Evolutionary conservation across 2,888 invertebrate genomes (phyloP), one percentile per base, ranked within the genome.

Genomic region (Selenia dentaria): DNA sequence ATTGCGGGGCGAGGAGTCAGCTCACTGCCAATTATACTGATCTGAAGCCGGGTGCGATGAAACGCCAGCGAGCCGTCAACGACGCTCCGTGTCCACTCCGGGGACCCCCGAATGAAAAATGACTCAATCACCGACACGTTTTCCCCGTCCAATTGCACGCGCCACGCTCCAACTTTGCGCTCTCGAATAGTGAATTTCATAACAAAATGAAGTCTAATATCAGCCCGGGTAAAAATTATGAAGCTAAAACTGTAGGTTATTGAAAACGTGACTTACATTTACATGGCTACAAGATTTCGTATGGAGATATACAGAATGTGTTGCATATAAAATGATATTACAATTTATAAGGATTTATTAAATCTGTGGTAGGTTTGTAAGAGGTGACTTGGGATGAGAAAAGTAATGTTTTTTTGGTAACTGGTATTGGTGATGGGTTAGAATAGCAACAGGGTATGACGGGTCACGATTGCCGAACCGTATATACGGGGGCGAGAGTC

Each of bases 261-360:
- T 90, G 89, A 88, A 90, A 85, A 89, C 89, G 89, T 90, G 89
- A 87, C 88, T 84, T 85, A 88, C 89, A 88, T 89, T 86, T 87
- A 87, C 85, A 87, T 83, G 71, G 76, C 72, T 79, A 80, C 74
- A 66, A 78, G 75, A 78, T 80, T 82, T 78, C 69, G 71, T 75
- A 73, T 57, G 68, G 62, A 71, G 62, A 72, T 65, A 64, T 67
- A 67, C 61, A 65, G 60, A 63, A 62, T 59, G 54, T 61, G 50
- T 58, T 61, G 57, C 58, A 61, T 59, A 58, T 59, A 57, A 59
- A 55, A 56, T 57, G 54, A 59, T 55, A 47, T 56, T 59, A 59
- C 51, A 57, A 51, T 58, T 59, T 59, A 57, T 47, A 55, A 48
- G 48, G 50, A 57, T 62, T 57, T 63, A 56, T 53, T 57, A 55